A percentile compares a stretch with the other conserved stretches of the same genome.
These are phyloP conservation scores for Nemurella pictetii DNA, from an alignment of 2,888 invertebrate genomes.

Conservation along the genomic window DNA sequence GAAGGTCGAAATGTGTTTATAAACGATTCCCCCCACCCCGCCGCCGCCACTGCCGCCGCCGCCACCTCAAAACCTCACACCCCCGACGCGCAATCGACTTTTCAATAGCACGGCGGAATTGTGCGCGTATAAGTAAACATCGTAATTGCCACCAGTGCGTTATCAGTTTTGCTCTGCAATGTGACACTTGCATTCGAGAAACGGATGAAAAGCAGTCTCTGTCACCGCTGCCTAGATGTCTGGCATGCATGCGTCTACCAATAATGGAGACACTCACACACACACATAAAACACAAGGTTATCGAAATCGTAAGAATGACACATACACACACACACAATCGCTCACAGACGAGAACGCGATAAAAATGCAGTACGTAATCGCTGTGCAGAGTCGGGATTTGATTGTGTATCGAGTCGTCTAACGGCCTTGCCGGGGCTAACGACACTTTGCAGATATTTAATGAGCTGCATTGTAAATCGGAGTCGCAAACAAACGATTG, in stretches of 20 bases:
- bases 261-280: neutral
- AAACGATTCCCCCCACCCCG: neutral
- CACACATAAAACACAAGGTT: slow-evolving; percentile 19
- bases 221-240: neutral
- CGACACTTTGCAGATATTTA: neutral
- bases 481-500: too few species aligned
- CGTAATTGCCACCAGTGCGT: slow-evolving; percentile 3
- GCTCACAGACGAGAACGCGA: neutral
- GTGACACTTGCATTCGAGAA: slow-evolving; percentile 7
- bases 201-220: neutral
- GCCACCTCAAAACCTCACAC: slow-evolving; percentile 2
- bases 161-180: neutral
- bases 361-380: neutral
- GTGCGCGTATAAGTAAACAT: neutral
- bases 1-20: neutral
- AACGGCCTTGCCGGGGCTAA: slow-evolving; percentile 12
- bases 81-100: slow-evolving; percentile 4
- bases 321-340: neutral
- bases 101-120: neutral
- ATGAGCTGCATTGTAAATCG: too few species aligned
- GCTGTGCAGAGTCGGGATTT: neutral
- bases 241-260: slow-evolving; percentile 5
- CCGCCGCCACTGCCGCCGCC: too few species aligned
- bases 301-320: slow-evolving; percentile 8
- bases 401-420: neutral